phyloP scores from a whole-genome alignment of 2,888 invertebrate genomes.

The Dendrolimus houi region DNA sequence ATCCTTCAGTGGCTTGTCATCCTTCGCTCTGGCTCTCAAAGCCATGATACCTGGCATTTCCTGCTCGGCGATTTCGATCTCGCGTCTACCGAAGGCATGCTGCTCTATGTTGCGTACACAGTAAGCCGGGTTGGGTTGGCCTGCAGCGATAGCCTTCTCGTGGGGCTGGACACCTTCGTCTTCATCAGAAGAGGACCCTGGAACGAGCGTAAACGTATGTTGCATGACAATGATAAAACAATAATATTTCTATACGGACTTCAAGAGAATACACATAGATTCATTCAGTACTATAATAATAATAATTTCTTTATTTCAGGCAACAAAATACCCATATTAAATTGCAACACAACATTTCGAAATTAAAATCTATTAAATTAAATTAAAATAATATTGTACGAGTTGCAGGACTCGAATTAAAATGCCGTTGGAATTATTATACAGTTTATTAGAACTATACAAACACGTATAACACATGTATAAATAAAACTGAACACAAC shows the following conservation, averaged over 20 bases:
- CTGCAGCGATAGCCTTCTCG: slow-evolving; percentile 93
- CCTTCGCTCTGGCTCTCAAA: slow-evolving; percentile 90
- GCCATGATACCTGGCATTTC: slow-evolving; percentile 99
- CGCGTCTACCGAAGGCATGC: slow-evolving; percentile 94
- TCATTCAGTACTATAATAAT: too few relatives aligned
- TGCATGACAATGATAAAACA: background rate
- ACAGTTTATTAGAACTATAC: too few relatives aligned
- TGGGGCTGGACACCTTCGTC: slow-evolving; percentile 91
- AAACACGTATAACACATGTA: too few relatives aligned
- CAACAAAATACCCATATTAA: too few relatives aligned
- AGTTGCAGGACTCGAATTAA: too few relatives aligned
- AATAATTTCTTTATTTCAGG: too few relatives aligned
- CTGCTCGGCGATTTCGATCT: slow-evolving; percentile 99
- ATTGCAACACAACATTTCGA: too few relatives aligned
- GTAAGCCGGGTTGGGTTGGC: slow-evolving; percentile 90
- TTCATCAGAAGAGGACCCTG: slow-evolving; percentile 95
- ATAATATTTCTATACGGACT: background rate
- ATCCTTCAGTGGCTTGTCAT: slow-evolving; percentile 96
- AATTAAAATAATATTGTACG: too few relatives aligned
- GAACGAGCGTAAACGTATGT: slow-evolving; percentile 33
- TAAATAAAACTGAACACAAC: too few relatives aligned
- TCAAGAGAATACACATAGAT: background rate
- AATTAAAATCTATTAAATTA: too few relatives aligned
- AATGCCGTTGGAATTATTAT: too few relatives aligned
- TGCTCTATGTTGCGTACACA: slow-evolving; percentile 96